Base-by-base conservation (phyloP, 2,797 vertebrate genomes). In the Pyrocephalus nanus region DNA sequence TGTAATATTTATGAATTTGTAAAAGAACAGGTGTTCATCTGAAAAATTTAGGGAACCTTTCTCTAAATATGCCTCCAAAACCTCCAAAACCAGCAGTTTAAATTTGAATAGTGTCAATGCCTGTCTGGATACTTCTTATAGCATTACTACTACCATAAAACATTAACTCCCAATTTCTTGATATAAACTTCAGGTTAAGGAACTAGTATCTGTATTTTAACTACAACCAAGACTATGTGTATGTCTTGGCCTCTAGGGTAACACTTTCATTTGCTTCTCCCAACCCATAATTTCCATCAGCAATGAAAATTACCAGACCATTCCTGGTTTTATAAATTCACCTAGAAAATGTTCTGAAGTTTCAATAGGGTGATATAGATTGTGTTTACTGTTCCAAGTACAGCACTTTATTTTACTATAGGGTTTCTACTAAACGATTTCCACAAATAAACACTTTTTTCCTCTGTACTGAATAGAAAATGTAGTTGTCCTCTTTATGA, bases 361-460 rank as follows among this genome's bases (percentile, higher is more conserved):
- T 90, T 94, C 80, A 84, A 16, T 29, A 76, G 65, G 11, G 50
- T 27, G 54, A 66, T 54, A 66, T 38, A 81, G 21, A 47, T 60
- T n/a, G 16, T 72, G 12, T 78, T 87, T 92, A 40, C 47, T 81
- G 30, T 61, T 78, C 62, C 61, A 86, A 72, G 77, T 61, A 69
- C 15, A 93, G 32, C 34, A 34, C 22, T 70, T 70, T 1, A 5
- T 84, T 94, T 84, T 76, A 67, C 36, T 79, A 1, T 91, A 53
- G 51, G 36, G 34, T 86, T 83, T 81, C 66, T 75, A 36, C 51
- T 57, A 26, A 40, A 66, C 29, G 30, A 48, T 76, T 93, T 95
- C 36, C 48, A 93, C 54, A 88, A 94, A 83, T 86, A 84, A 96
- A 62, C 36, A 22, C n/a, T 70, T 86, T 61, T 84, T 92, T 8